phyloP scores from a whole-genome alignment of 23 tunicate genomes.

The Styela clava region DNA sequence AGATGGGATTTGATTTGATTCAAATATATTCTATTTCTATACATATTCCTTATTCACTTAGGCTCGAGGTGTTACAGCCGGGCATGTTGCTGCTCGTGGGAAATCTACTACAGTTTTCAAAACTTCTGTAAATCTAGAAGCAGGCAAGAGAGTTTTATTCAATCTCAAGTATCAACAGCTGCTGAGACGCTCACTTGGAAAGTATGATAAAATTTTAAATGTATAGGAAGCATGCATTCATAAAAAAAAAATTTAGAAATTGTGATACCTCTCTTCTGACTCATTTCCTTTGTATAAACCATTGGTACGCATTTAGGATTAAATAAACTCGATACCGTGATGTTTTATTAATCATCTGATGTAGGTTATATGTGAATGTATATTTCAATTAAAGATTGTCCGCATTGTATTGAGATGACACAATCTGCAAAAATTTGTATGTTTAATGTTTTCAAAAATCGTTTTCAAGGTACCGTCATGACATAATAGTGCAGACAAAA shows the following conservation, averaged over 20 bases:
- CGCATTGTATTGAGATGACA: too few relatives aligned
- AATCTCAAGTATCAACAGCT: conserved; percentile 40
- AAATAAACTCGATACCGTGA: too few relatives aligned
- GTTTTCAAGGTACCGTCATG: conserved; percentile 37
- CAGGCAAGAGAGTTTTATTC: conserved; percentile 26
- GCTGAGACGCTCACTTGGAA: conserved; percentile 22
- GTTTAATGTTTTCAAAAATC: neutral
- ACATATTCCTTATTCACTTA: conserved; percentile 1
- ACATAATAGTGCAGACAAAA: conserved; percentile 28
- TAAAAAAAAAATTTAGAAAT: too few relatives aligned
- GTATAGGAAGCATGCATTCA: too few relatives aligned
- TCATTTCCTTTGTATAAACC: too few relatives aligned
- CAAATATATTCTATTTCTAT: neutral
- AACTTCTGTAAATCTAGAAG: conserved; percentile 36
- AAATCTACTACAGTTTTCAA: conserved; percentile 26
- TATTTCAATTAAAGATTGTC: too few relatives aligned
- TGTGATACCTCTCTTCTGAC: too few relatives aligned
- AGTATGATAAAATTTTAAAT: conserved; percentile 27
- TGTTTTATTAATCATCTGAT: too few relatives aligned
- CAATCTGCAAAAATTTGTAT: neutral
- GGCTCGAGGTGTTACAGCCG: conserved; percentile 36
- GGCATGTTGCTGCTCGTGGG: conserved; percentile 51
- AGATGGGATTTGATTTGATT: neutral
- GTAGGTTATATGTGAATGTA: too few relatives aligned
- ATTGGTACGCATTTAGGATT: too few relatives aligned